Evolutionary conservation across 2,888 invertebrate species (phyloP).

Genomic region (Steromphala cineraria): DNA sequence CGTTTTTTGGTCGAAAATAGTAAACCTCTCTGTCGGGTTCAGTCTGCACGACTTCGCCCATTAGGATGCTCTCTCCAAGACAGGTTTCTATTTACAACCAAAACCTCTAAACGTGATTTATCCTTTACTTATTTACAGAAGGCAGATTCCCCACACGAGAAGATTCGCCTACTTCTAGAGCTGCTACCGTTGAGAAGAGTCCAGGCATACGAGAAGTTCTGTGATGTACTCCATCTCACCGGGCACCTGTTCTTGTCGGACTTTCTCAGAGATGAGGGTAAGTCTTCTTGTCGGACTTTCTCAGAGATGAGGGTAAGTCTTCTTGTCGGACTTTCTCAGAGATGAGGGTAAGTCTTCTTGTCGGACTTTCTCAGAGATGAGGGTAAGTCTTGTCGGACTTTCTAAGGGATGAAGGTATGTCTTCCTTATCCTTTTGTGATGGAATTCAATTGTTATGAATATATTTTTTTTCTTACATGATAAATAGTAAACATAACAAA

Average conservation of each 20-base stretch:
- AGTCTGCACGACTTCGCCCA: no score
- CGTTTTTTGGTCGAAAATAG: no score
- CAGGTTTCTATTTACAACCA: no score
- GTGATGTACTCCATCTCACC: constrained; percentile 59
- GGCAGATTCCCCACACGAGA: constrained; percentile 37
- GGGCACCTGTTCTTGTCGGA: constrained; percentile 69
- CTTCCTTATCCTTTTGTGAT: no score
- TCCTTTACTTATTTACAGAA: constrained; percentile 25
- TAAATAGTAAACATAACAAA: no score
- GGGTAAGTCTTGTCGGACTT: no score
- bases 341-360: constrained; percentile 63
- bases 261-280: constrained; percentile 67
- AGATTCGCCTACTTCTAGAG: constrained; percentile 54
- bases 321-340: constrained; percentile 64
- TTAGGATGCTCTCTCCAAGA: no score
- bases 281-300: constrained; percentile 59
- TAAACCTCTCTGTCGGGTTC: no score
- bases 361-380: constrained; percentile 68
- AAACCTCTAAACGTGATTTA: no score
- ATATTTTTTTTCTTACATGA: no score
- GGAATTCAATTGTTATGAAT: no score
- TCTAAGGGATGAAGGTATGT: no score
- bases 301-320: constrained; percentile 64
- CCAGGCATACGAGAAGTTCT: constrained; percentile 54
- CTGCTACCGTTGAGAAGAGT: constrained; percentile 54